Base-by-base conservation (phyloP, 1,140 invertebrate species). In the Atta colombica region DNA sequence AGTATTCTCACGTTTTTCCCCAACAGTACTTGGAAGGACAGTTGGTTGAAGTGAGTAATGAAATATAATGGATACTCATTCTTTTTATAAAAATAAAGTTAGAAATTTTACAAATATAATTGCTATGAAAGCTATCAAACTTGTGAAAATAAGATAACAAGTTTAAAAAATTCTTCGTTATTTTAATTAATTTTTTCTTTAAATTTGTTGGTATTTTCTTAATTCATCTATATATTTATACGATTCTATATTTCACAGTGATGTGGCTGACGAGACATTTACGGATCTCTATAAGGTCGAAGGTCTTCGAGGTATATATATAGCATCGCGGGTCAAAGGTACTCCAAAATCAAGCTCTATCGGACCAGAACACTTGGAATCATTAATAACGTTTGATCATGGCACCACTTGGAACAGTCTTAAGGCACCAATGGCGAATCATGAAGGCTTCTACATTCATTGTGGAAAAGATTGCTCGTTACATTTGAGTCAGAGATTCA, bases 271-370 rank as follows among this genome's bases (percentile, higher is more conserved):
- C 74, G 97, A 98, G 87, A 94, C 97, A 12, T 99, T 99, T 95
- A 97, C 98, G n/a, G 98, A 99, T 93, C 93, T 99, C 0, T 98
- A 99, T 92, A 98, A 97, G 93, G 97, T 99, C 0, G 97, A 98
- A 93, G 98, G 98, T 10, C 93, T 99, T 16, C 96, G 97, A 35
- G 98, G 98, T 5, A 97, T 99, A 77, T 99, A 98, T 94, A 98
- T 99, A 87, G 98, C 98, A 1, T 98, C 98, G 0, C 97, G 98
- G 93, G 96, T 98, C 0, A 96, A 96, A 90, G 95, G 95, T 3
- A 95, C 94, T 14, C 95, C 95, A 0, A 94, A 95, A 58, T 94
- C 94, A 4, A 91, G 94, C 3, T 96, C 96, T 68, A 96, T 98
- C 16, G 96, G 96, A 14, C 97, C 97, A 0, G 97, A 98, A 88